Evolutionary conservation across 2,797 vertebrate genomes (phyloP).

Genomic region (Ispidina lecontei): DNA sequence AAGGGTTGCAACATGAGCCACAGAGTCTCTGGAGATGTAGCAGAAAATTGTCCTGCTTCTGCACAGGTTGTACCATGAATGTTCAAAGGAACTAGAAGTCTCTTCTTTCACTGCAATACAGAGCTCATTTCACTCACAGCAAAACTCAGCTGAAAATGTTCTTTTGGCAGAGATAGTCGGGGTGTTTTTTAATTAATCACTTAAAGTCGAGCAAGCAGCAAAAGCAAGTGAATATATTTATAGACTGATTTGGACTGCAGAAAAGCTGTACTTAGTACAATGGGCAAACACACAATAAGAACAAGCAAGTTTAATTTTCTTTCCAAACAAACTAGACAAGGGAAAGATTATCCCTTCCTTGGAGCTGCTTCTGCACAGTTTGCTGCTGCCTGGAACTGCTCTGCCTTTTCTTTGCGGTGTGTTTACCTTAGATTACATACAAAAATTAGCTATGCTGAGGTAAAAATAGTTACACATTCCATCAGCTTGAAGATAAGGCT

Average conservation of each 20-base stretch:
- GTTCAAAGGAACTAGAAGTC: not conserved
- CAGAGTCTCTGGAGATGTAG: not conserved
- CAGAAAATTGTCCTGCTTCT: not conserved
- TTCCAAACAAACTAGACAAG: slow-evolving; percentile 20
- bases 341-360: slow-evolving; percentile 27
- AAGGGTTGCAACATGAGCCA: fast-evolving
- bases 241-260: not conserved
- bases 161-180: not conserved
- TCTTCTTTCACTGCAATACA: not conserved
- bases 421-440: slow-evolving; percentile 23
- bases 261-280: slow-evolving; percentile 27
- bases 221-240: not conserved
- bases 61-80: not conserved
- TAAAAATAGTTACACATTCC: slow-evolving; percentile 10
- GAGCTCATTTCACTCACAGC: not conserved
- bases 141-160: not conserved
- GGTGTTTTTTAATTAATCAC: not conserved
- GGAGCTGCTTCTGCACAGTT: not conserved
- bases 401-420: not conserved
- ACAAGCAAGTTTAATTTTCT: slow-evolving; percentile 13
- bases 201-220: not conserved
- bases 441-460: not conserved
- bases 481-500: not conserved
- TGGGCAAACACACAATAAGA: slow-evolving; percentile 4
- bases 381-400: not conserved